Evolutionary conservation across 2,888 invertebrate genomes (phyloP), one percentile per base, ranked within the genome.

Genomic region (Brassicogethes aeneus): DNA sequence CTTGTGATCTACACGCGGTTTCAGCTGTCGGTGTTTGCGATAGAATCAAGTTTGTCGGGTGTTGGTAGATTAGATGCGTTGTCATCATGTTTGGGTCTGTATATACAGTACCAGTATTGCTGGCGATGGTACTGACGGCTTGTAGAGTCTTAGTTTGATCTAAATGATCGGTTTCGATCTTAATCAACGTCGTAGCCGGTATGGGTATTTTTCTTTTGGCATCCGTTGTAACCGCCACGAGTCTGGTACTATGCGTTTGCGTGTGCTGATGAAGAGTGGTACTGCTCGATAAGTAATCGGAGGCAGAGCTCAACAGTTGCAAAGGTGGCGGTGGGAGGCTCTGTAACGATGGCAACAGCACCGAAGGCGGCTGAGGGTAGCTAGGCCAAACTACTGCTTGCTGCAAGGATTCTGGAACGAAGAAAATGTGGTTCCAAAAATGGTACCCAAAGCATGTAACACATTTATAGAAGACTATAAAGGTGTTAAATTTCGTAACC

Each of bases 311-410:
- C 17, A 85, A 72, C 42, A 83, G 79, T 30, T 84, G 69, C 7
- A 83, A 76, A 40, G 83, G 80, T 1, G 80, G 72, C 38, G 80
- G 77, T 1, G 77, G 72, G 30, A 70, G 10, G 5, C 5, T 7
- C 23, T 5, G 23, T 23, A 23, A 58, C 17, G 57, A 55, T 33
- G 68, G 66, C 44, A 71, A 59, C 17, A 72, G 62, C 39, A 71
- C 70, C 39, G 70, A 68, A n/a, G 65, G 63, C 15, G 60, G 65
- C 56, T 72, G 73, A 40, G 71, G 68, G 61, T 82, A 76, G 55
- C 81, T 79, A 30, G 84, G 83, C 84, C 84, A 85, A 14, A 85
- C 78, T 34, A 85, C 80, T 0, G 84, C 75, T 62, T 83, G 82
- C 48, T 82, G 82, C 47, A 83, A 70, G 57, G 82, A 82, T 58